Percentiles rank a stretch among this genome's conserved stretches.
These are phyloP conservation scores for Pinna nobilis DNA, from an alignment of 1,140 invertebrate species.

Conservation along the genomic window DNA sequence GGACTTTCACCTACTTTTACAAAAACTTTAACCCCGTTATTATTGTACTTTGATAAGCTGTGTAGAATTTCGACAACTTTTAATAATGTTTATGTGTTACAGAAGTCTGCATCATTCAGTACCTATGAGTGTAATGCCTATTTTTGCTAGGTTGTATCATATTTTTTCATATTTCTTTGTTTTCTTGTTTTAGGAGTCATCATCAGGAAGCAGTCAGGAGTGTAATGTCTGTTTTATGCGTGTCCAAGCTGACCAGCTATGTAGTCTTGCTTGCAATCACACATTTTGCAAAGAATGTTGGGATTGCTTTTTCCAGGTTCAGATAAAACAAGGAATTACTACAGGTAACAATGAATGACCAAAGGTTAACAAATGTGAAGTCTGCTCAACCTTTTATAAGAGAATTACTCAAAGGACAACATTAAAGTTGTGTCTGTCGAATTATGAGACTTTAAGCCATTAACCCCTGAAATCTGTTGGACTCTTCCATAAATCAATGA, in stretches of 20 bases:
- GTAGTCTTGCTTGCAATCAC: slow-evolving; percentile 90
- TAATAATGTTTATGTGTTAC: too few species aligned
- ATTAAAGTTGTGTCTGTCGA: too few species aligned
- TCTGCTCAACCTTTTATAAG: too few species aligned
- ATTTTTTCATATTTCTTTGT: background rate
- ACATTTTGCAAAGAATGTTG: slow-evolving; percentile 96
- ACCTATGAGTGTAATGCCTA: background rate
- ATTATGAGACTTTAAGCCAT: too few species aligned
- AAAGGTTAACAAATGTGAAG: background rate
- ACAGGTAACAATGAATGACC: slow-evolving; percentile 76
- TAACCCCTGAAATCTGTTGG: too few species aligned
- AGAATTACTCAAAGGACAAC: too few species aligned
- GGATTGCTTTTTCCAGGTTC: slow-evolving; percentile 95
- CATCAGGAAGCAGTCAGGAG: slow-evolving; percentile 42
- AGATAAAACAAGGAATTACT: slow-evolving; percentile 91
- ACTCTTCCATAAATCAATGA: too few species aligned
- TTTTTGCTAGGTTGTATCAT: background rate
- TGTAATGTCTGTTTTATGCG: slow-evolving; percentile 81
- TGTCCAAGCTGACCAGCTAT: slow-evolving; percentile 80
- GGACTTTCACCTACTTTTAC: too few species aligned
- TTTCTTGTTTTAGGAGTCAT: slow-evolving; percentile 8
- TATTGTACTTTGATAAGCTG: too few species aligned
- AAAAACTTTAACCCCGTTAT: too few species aligned
- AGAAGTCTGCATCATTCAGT: too few species aligned
- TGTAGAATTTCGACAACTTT: too few species aligned